Conservation (phyloP, 1,140 invertebrate genomes). For the Sycophila sp. region DNA sequence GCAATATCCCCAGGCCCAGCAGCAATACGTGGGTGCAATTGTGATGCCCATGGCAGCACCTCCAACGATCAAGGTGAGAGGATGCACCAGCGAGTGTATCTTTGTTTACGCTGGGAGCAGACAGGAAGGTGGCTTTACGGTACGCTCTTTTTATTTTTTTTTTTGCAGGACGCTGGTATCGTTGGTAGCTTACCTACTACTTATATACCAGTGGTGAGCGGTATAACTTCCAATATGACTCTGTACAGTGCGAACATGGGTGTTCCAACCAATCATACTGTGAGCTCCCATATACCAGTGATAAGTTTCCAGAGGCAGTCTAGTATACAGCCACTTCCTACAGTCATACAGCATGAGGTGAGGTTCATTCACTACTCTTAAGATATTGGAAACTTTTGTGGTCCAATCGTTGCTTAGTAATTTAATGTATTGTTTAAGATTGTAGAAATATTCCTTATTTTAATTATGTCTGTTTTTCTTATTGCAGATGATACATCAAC, state of each 20-base stretch:
- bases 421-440: conserved; percentile 2
- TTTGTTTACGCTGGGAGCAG: no score
- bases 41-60: conserved; percentile 62
- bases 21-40: conserved; percentile 64
- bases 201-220: conserved; percentile 56
- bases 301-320: conserved; percentile 56
- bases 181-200: conserved; percentile 45
- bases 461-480: conserved; percentile 28
- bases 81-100: conserved; percentile 47
- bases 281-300: conserved; percentile 57
- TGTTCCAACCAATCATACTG: conserved; percentile 55
- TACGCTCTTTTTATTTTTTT: no score
- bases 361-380: conserved; percentile 57
- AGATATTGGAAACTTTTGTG: conserved; percentile 53
- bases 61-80: conserved; percentile 61
- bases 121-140: no score
- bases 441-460: conserved; percentile 8
- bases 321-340: no score
- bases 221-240: conserved; percentile 51
- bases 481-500: conserved; percentile 58
- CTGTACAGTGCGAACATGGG: conserved; percentile 55
- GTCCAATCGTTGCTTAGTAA: no score
- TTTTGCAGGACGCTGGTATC: conserved; percentile 48
- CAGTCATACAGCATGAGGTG: no score
- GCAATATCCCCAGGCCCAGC: conserved; percentile 62